A percentile compares a stretch with the other conserved stretches of the same genome.
These are phyloP conservation scores for Solenopsis invicta DNA, from an alignment of 1,140 invertebrate species.

Conservation along the genomic window DNA sequence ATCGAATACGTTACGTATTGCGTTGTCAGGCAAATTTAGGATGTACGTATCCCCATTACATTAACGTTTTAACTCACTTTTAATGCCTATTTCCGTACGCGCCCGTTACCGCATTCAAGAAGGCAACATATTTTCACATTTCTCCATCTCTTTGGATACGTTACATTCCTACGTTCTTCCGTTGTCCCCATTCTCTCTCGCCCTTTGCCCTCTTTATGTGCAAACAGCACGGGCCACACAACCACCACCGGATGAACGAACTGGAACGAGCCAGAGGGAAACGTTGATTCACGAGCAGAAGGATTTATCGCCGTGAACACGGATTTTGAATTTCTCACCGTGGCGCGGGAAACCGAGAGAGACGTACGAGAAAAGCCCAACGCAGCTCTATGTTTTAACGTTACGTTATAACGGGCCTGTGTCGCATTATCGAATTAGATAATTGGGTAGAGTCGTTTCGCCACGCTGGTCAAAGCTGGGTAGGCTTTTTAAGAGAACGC, in stretches of 20 bases:
- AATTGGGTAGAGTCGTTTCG: constrained; percentile 56
- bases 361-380: constrained; percentile 45
- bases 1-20: not conserved
- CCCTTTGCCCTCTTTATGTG: constrained; percentile 62
- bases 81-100: constrained; percentile 8
- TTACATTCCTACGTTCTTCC: constrained; percentile 51
- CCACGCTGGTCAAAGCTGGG: constrained; percentile 45
- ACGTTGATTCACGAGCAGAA: constrained; percentile 38
- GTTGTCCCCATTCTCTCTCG: constrained; percentile 16
- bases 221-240: constrained; percentile 55
- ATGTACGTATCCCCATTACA: not conserved
- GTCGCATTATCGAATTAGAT: constrained; percentile 62
- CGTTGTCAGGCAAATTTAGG: too few relatives aligned
- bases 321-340: constrained; percentile 71
- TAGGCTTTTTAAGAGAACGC: constrained; percentile 49
- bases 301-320: constrained; percentile 68
- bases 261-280: constrained; percentile 58
- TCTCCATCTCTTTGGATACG: constrained; percentile 59
- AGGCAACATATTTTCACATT: constrained; percentile 55
- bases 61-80: not conserved
- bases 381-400: constrained; percentile 59
- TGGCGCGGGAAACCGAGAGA: constrained; percentile 29
- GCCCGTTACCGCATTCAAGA: constrained; percentile 1
- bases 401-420: constrained; percentile 52
- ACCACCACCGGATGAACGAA: constrained; percentile 62